A percentile compares a stretch with the other conserved stretches of the same genome.
These are phyloP conservation scores for Andrena bucephala DNA, from an alignment of 2,888 invertebrate species.

Conservation along the genomic window DNA sequence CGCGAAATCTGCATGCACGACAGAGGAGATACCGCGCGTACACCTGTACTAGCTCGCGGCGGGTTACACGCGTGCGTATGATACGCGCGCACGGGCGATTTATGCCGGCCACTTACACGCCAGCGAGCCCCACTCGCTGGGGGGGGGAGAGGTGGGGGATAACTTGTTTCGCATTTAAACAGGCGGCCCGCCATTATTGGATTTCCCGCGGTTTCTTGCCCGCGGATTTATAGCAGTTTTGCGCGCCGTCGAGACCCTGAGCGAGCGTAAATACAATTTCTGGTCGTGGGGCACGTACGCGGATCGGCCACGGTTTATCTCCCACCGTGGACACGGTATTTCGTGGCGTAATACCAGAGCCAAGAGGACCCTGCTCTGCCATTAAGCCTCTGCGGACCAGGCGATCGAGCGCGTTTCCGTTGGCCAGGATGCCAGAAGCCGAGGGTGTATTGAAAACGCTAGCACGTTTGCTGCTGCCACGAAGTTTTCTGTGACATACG, in stretches of 20 bases:
- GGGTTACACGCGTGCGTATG: constrained; percentile 15
- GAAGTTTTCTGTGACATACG: too few relatives aligned
- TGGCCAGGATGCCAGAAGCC: too few relatives aligned
- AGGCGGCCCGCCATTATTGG: constrained; percentile 41
- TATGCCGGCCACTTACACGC: constrained; percentile 34
- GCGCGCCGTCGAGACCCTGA: constrained; percentile 1
- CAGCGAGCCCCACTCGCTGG: too few relatives aligned
- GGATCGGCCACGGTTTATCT: constrained; percentile 19
- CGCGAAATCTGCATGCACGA: constrained; percentile 51
- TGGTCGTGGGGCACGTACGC: constrained; percentile 19
- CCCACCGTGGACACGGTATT: constrained; percentile 23
- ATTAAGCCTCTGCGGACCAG: too few relatives aligned
- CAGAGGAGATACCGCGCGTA: constrained; percentile 12
- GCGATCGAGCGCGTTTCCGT: too few relatives aligned
- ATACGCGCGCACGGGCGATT: constrained; percentile 26
- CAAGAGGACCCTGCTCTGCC: not conserved
- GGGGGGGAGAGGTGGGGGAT: constrained; percentile 1
- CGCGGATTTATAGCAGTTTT: constrained; percentile 50
- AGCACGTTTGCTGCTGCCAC: too few relatives aligned
- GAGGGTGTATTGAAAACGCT: too few relatives aligned
- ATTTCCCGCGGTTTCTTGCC: constrained; percentile 42
- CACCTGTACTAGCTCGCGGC: not conserved
- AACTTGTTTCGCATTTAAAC: constrained; percentile 51
- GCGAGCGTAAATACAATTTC: constrained; percentile 42
- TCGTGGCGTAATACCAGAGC: constrained; percentile 4